phyloP scores from a whole-genome alignment of 64 coral and sea anemone genomes.

The Montipora cactus region DNA sequence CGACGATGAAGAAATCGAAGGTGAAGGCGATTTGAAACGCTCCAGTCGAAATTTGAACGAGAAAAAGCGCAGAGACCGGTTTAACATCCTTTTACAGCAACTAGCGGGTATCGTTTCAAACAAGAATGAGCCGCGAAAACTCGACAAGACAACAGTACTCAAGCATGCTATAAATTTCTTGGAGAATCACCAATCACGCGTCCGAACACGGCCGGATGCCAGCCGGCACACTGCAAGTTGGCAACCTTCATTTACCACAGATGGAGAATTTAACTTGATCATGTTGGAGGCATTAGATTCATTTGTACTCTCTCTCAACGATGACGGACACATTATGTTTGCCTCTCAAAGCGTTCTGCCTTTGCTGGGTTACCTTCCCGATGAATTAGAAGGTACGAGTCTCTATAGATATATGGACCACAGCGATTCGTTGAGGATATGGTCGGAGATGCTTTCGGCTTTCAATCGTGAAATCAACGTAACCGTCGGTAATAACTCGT shows the following conservation, averaged over 20 bases:
- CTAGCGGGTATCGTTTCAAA: constrained; percentile 37
- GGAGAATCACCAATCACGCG: constrained; percentile 25
- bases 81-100: constrained; percentile 56
- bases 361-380: constrained; percentile 17
- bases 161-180: constrained; percentile 49
- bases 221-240: background rate
- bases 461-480: background rate
- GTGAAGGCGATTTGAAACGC: constrained; percentile 33
- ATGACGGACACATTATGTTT: constrained; percentile 43
- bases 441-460: background rate
- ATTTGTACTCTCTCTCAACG: constrained; percentile 21
- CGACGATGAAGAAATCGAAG: background rate
- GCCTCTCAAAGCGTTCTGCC: constrained; percentile 53
- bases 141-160: constrained; percentile 55
- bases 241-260: constrained; percentile 45
- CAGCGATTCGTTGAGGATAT: constrained; percentile 1
- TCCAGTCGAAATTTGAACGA: constrained; percentile 68
- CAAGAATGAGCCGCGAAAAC: constrained; percentile 12
- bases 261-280: constrained; percentile 50
- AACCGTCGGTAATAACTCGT: background rate
- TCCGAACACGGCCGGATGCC: background rate
- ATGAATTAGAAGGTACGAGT: constrained; percentile 8
- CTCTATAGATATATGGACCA: background rate
- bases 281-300: constrained; percentile 45
- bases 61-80: constrained; percentile 69